These are phyloP conservation scores for Cyrtorhinus lividipennis DNA, from an alignment of 1,140 invertebrate genomes.

Conservation along the genomic window DNA sequence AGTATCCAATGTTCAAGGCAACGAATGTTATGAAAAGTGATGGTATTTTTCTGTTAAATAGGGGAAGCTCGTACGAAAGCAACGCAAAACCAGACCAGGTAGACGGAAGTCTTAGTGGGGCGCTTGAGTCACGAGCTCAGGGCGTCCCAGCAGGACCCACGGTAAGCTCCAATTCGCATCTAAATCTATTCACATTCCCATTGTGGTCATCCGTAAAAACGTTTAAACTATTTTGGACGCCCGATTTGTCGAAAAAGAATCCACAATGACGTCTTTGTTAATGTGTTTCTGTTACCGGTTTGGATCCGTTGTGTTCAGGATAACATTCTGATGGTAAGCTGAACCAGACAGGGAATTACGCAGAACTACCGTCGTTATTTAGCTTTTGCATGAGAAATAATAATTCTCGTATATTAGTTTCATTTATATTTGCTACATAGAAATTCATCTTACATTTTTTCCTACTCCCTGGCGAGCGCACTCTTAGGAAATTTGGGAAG, in stretches of 20 bases:
- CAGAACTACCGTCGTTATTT: background rate
- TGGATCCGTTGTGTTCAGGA: conserved; percentile 14
- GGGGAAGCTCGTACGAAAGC: conserved; percentile 57
- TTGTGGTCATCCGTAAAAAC: too few species aligned
- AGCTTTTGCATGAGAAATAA: conserved; percentile 5
- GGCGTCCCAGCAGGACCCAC: conserved; percentile 22
- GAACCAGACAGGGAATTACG: background rate
- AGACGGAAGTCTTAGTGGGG: conserved; percentile 31
- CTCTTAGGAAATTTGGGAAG: too few species aligned
- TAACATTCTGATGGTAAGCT: conserved; percentile 20
- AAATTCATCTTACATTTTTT: too few species aligned
- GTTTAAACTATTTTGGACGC: too few species aligned
- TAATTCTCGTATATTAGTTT: background rate
- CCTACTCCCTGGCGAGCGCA: too few species aligned
- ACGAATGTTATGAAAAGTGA: too few species aligned
- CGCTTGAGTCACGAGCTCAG: conserved; percentile 22
- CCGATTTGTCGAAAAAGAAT: background rate
- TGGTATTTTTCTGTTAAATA: conserved; percentile 27
- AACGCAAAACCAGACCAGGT: conserved; percentile 49
- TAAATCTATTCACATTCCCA: too few species aligned
- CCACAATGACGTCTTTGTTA: background rate
- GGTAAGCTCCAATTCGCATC: conserved; percentile 22
- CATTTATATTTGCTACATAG: too few species aligned
- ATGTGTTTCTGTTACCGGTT: conserved; percentile 11
- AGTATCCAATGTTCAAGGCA: conserved; percentile 19